A percentile compares a stretch with the other conserved stretches of the same genome.
These are phyloP conservation scores for Brachyopa scutellaris DNA, from an alignment of 2,888 invertebrate genomes.

Conservation along the genomic window DNA sequence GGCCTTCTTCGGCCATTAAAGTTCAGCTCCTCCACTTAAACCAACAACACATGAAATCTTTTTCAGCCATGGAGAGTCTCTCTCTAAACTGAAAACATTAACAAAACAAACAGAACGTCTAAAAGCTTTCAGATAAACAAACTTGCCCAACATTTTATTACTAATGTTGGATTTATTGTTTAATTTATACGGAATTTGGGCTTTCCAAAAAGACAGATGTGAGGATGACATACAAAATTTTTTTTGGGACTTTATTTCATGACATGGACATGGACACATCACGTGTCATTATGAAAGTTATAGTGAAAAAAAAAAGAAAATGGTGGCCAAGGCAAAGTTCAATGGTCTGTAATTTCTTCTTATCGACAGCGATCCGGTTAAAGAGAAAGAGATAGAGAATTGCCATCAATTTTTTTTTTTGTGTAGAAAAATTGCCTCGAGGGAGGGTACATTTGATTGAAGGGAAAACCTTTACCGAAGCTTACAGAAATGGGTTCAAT, in stretches of 20 bases:
- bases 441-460: not conserved
- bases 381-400: too few relatives aligned
- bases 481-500: not conserved
- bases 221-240: not conserved
- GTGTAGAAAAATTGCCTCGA: too few relatives aligned
- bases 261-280: not conserved
- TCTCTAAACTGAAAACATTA: not conserved
- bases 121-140: slow-evolving; percentile 12
- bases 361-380: too few relatives aligned
- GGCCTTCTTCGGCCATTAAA: not conserved
- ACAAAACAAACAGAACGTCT: not conserved
- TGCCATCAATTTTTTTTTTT: not conserved
- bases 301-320: not conserved
- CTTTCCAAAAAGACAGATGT: not conserved
- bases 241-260: not conserved
- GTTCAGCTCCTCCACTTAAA: not conserved
- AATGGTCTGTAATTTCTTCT: too few relatives aligned
- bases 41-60: not conserved
- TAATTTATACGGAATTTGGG: not conserved
- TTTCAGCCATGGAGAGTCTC: not conserved
- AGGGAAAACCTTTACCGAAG: not conserved
- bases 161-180: not conserved
- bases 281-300: not conserved
- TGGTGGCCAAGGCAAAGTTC: not conserved
- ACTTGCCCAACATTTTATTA: not conserved